Evolutionary conservation across 2,888 invertebrate species (phyloP), one percentile per base, ranked within the genome.

Genomic region (Archips crataeganus): DNA sequence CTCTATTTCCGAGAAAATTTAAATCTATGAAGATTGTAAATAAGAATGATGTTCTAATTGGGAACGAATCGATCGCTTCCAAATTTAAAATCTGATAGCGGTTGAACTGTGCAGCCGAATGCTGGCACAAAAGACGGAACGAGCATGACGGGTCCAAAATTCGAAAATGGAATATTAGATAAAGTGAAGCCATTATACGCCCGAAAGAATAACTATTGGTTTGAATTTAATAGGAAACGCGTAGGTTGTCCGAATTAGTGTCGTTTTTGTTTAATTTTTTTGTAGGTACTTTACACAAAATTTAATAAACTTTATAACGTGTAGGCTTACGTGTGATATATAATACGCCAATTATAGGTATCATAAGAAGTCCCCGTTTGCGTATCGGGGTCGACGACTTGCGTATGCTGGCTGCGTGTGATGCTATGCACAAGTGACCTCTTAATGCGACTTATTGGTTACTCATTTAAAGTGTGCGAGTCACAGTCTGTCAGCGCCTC

Each of bases 141-240:
- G 89, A 91, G 91, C 93, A 94, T 94, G 94, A 94, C 93, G 91
- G 85, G 92, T 90, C 94, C 92, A 94, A 93, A 93, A 92, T 92
- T 93, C 85, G 87, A 93, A 94, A 94, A 93, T 93, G 93, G 91
- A 92, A 93, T 94, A 93, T 93, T 92, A 93, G 69, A 69, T 69
- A 69, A 68, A 93, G 92, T 93, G 91, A 90, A 89, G 88, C 92
- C 88, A 93, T 94, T 93, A 93, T 90, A 89, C 87, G 90, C 88
- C 87, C 89, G 88, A 89, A 85, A 88, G 90, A 90, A 90, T 89
- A 89, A 68, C 89, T 90, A 85, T 86, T 86, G 82, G 87, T 82
- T 82, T 81, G 85, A 85, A 57, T 64, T 73, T 64, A 73, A 70
- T 69, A 70, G 47, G 66, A 71, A 57, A 76, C 47, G 65, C 70